Evolutionary conservation across 1,140 invertebrate genomes (phyloP), one percentile per base, ranked within the genome.

Genomic region (Procambarus clarkii): DNA sequence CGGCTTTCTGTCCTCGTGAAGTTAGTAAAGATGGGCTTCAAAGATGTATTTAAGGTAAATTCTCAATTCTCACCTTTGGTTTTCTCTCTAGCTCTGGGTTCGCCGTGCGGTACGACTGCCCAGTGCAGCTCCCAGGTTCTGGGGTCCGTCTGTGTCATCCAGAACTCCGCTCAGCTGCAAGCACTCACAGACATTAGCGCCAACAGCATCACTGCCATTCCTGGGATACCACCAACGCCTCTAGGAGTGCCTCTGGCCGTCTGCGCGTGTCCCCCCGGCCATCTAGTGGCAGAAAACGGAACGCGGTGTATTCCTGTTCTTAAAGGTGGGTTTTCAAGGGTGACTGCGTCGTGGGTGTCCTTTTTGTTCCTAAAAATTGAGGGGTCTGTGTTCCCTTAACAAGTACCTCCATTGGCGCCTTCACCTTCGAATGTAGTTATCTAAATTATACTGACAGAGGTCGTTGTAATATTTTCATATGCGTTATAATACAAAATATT

Each of bases 81-180:
- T 34, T 34, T 45, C 54, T 77, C 44, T 7, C 60, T 82, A 91
- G 89, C 76, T 24, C 46, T 91, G 13, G 89, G 89, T 2, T 85
- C 89, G 1, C 76, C 89, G 34, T 91, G 89, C 79, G 89, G 89
- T 24, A 91, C 89, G 45, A 85, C 24, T 34, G 89, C 82, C 58
- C 89, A 91, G 76, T 91, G 89, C 77, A 64, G 74, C n/a, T 71
- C 24, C 34, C 11, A 80, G 76, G 58, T 91, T 9, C 89, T 82
- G 4, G 89, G 89, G 8, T 44, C 89, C 9, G 64, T 91, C 5
- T 91, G 89, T 74, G 82, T 91, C 76, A 91, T 91, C 71, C 89
- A 91, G 58, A 24, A n/a, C 18, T 34, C 44, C 2, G 44, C 50
- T 7, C 8, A 3, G 50, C 18, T 24, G 18, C 64, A 8, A 2